Conservation (phyloP, 1,140 invertebrate genomes). For the Asobara japonica region DNA sequence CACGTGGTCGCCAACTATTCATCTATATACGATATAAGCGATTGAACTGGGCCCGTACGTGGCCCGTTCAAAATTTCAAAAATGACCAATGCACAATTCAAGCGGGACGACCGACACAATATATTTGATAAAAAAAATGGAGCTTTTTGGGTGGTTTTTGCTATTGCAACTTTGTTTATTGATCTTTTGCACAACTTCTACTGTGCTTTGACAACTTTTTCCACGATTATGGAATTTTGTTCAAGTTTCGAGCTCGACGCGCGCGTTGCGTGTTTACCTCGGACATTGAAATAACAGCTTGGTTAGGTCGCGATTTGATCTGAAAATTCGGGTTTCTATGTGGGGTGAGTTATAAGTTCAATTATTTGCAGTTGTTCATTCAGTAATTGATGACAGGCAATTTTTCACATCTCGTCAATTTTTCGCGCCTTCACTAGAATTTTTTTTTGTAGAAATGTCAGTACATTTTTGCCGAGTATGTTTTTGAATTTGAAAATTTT, state of each 20-base stretch:
- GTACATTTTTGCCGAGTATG: neutral
- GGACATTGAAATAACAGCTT: conserved; percentile 44
- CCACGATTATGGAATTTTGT: neutral
- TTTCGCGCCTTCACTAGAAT: too few relatives aligned
- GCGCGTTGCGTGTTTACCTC: conserved; percentile 29
- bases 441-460: neutral
- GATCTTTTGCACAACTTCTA: neutral
- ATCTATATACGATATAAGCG: conserved; percentile 15
- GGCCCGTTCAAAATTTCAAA: conserved; percentile 67
- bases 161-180: conserved; percentile 36
- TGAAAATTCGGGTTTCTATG: neutral
- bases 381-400: too few relatives aligned
- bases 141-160: conserved; percentile 50
- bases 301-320: conserved; percentile 46
- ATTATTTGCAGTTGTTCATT: too few relatives aligned
- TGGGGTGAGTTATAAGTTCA: neutral
- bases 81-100: conserved; percentile 61
- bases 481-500: neutral
- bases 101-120: conserved; percentile 48
- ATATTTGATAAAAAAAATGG: conserved; percentile 47
- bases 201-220: neutral
- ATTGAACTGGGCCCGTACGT: conserved; percentile 52
- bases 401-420: too few relatives aligned
- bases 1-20: neutral
- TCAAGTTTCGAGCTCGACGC: conserved; percentile 7